Conservation (phyloP, 2,113 vertebrate genomes). For the Scopus umbretta region DNA sequence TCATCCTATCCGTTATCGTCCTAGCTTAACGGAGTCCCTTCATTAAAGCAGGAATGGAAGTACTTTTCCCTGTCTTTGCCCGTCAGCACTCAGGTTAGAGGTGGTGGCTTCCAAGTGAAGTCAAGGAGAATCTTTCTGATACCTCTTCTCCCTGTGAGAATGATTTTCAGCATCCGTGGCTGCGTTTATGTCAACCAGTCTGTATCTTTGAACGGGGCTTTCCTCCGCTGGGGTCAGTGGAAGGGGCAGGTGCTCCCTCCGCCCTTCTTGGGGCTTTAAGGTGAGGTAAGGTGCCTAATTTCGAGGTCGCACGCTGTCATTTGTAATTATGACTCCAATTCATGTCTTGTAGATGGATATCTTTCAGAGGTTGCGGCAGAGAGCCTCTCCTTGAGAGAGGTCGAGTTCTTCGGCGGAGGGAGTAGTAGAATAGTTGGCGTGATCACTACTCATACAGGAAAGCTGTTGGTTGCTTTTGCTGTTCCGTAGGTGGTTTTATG, state of each 20-base stretch:
- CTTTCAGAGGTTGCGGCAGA: neutral
- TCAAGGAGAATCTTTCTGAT: neutral
- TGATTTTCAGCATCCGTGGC: neutral
- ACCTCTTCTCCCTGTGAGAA: neutral
- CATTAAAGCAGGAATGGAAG: neutral
- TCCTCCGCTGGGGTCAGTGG: neutral
- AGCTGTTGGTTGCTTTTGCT: neutral
- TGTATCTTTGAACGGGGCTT: rapidly evolving
- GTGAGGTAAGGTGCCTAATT: neutral
- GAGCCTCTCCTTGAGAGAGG: neutral
- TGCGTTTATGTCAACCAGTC: rapidly evolving
- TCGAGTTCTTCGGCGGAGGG: rapidly evolving
- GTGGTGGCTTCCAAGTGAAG: neutral
- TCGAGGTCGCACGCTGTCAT: rapidly evolving
- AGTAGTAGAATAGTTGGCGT: neutral
- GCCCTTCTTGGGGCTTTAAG: neutral
- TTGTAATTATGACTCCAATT: neutral
- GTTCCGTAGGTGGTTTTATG: neutral
- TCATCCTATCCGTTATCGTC: neutral
- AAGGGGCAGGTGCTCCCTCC: neutral
- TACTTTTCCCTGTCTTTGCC: neutral
- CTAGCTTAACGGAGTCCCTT: neutral
- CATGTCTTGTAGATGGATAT: neutral
- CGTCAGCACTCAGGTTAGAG: neutral
- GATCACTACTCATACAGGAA: neutral